A percentile compares a stretch with the other conserved stretches of the same genome.
Conservation (phyloP, 1,140 invertebrate species). For the Pseudomyrmex cubaensis region DNA sequence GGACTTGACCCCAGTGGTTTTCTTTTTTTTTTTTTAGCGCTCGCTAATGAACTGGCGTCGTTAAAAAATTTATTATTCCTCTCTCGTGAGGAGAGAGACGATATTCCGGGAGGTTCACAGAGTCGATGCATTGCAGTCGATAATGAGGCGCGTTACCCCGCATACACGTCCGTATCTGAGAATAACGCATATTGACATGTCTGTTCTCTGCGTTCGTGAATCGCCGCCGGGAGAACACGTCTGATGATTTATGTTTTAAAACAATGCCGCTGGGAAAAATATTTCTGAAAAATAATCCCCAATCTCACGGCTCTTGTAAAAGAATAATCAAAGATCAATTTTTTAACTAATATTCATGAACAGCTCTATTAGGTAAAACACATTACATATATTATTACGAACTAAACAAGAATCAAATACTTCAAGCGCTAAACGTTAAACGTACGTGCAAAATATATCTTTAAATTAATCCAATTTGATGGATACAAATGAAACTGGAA, state of each 20-base stretch:
- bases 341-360: too few species aligned
- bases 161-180: neutral
- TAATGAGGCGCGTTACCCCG: slow-evolving; percentile 18
- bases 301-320: too few species aligned
- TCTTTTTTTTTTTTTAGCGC: slow-evolving; percentile 52
- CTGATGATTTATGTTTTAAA: slow-evolving; percentile 3
- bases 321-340: too few species aligned
- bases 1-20: slow-evolving; percentile 27
- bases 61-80: slow-evolving; percentile 56
- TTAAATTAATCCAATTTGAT: too few species aligned
- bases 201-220: neutral
- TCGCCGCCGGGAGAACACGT: slow-evolving; percentile 5
- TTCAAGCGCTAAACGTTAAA: too few species aligned
- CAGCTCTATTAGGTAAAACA: too few species aligned
- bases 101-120: slow-evolving; percentile 6
- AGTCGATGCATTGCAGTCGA: slow-evolving; percentile 4
- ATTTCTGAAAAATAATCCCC: too few species aligned
- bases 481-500: too few species aligned
- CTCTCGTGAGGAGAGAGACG: neutral
- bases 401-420: too few species aligned
- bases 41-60: slow-evolving; percentile 47
- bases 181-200: slow-evolving; percentile 24
- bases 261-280: too few species aligned
- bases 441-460: too few species aligned
- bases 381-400: too few species aligned